Conservation (phyloP, 2,797 vertebrate species). For the Psittacula derbiana region DNA sequence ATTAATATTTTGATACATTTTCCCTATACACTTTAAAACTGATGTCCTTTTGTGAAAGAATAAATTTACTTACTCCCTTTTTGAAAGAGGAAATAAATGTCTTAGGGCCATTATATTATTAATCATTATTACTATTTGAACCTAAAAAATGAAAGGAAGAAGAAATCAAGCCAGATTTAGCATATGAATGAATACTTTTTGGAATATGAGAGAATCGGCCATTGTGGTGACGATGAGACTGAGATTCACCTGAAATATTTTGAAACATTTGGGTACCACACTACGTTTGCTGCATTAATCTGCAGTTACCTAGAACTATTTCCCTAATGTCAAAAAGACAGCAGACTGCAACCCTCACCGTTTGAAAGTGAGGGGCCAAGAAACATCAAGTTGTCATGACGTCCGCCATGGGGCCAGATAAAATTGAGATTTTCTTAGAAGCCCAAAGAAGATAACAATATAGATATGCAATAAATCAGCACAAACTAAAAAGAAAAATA, state of each 20-base stretch:
- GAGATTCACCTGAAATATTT: not conserved
- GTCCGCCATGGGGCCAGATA: not conserved
- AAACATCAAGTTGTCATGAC: not conserved
- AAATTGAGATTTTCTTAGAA: not conserved
- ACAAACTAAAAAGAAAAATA: not conserved
- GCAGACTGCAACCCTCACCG: not conserved
- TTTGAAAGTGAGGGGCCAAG: not conserved
- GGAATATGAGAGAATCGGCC: not conserved
- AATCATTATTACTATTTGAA: slow-evolving; percentile 38
- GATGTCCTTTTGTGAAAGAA: slow-evolving; percentile 62
- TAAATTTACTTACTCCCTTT: slow-evolving; percentile 30
- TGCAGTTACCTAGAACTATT: not conserved
- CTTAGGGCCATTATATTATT: slow-evolving; percentile 28
- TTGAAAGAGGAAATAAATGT: slow-evolving; percentile 41
- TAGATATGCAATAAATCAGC: not conserved
- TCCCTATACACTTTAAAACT: slow-evolving; percentile 65
- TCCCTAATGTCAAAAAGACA: not conserved
- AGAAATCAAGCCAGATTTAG: slow-evolving; percentile 2
- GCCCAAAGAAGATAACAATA: not conserved
- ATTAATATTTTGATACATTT: slow-evolving; percentile 82
- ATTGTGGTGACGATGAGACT: not conserved
- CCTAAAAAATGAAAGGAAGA: slow-evolving; percentile 20
- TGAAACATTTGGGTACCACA: not conserved
- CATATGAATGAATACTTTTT: not conserved
- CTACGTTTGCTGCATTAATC: not conserved